A percentile compares a stretch with the other conserved stretches of the same genome.
phyloP scores from a whole-genome alignment of 92 coral and sea anemone genomes.

The Paragorgia papillata region DNA sequence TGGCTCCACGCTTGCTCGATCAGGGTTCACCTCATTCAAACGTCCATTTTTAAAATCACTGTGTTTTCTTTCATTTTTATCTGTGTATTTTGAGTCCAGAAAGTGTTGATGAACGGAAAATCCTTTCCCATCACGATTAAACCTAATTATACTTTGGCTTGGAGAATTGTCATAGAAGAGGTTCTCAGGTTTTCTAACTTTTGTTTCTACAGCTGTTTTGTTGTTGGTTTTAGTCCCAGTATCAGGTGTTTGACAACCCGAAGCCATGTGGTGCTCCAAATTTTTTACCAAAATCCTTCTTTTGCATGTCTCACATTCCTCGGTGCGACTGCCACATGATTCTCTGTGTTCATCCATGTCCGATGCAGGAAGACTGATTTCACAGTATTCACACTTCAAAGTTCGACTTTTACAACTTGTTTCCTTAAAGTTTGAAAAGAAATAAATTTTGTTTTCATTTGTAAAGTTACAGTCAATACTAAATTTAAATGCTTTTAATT shows the following conservation, averaged over 20 bases:
- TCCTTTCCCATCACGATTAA: neutral
- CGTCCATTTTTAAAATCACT: too few relatives aligned
- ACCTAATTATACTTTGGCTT: neutral
- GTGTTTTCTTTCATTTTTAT: too few relatives aligned
- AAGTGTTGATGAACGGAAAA: conserved; percentile 22
- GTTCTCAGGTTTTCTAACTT: neutral
- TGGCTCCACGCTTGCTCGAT: too few relatives aligned
- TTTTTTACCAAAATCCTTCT: conserved; percentile 70
- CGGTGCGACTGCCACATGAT: conserved; percentile 91
- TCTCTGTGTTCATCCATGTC: conserved; percentile 79
- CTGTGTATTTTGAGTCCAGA: neutral
- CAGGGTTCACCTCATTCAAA: too few relatives aligned
- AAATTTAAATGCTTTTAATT: too few relatives aligned
- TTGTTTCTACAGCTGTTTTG: neutral
- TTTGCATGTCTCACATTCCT: conserved; percentile 81
- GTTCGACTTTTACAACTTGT: conserved; percentile 67
- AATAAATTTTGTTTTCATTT: neutral
- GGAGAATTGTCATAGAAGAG: neutral
- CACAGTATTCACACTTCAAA: conserved; percentile 77
- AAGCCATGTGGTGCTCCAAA: conserved; percentile 62
- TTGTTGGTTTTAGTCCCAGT: neutral
- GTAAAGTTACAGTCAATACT: too few relatives aligned
- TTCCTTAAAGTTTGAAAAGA: conserved; percentile 53
- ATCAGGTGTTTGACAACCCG: conserved; percentile 69
- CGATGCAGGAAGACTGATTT: conserved; percentile 70